Evolutionary conservation across 2,113 vertebrate species (phyloP).

Genomic region (Amazona vittata): DNA sequence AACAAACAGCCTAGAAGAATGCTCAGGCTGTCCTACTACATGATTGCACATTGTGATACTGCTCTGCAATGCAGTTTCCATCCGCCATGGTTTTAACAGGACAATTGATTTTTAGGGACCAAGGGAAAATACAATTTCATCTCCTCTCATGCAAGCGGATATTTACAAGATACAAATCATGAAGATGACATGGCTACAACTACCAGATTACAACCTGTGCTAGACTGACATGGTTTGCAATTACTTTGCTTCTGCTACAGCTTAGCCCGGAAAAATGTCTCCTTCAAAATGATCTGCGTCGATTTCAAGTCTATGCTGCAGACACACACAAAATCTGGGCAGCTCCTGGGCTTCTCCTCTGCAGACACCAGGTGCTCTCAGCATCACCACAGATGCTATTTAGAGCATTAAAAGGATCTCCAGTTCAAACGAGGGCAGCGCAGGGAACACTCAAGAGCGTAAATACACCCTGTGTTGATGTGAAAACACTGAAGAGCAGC

Average conservation of each 20-base stretch:
- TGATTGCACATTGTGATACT: not conserved
- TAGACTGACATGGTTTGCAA: not conserved
- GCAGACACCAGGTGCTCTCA: not conserved
- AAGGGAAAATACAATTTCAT: not conserved
- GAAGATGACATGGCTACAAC: not conserved
- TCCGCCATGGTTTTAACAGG: not conserved
- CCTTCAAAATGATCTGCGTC: not conserved
- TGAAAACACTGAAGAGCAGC: not conserved
- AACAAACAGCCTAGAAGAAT: not conserved
- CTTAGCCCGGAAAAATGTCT: not conserved
- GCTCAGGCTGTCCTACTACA: not conserved
- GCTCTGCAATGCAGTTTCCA: not conserved
- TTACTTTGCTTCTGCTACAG: not conserved
- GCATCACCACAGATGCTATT: not conserved
- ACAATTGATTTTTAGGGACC: not conserved
- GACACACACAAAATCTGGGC: not conserved
- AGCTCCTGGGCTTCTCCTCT: not conserved
- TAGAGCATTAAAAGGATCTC: not conserved
- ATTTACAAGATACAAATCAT: not conserved
- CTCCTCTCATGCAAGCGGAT: not conserved
- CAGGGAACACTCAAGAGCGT: not conserved
- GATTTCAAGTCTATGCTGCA: not conserved
- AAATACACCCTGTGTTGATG: not conserved
- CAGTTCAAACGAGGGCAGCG: not conserved
- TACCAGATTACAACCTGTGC: not conserved